Conservation (phyloP, 2,797 vertebrate genomes). For the Neosalanx taihuensis region DNA sequence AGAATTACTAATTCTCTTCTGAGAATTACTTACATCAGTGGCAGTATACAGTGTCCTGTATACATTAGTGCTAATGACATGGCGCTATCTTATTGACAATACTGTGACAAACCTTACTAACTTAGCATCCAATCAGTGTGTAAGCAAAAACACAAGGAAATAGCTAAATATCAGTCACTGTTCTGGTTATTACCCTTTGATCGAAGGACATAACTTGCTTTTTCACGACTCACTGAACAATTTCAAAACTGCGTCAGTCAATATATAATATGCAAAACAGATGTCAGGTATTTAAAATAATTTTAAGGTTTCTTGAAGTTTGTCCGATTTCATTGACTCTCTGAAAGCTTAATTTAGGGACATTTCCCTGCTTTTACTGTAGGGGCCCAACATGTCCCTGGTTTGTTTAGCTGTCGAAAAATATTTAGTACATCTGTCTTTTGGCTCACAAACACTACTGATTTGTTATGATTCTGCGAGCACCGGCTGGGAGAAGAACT, state of each 20-base stretch:
- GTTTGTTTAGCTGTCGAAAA: constrained; percentile 68
- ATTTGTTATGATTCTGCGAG: constrained; percentile 65
- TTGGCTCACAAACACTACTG: constrained; percentile 64
- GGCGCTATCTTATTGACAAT: constrained; percentile 8
- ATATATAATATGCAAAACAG: constrained; percentile 34
- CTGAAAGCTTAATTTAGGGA: constrained; percentile 40
- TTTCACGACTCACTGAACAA: constrained; percentile 25
- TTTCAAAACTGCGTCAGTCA: constrained; percentile 29
- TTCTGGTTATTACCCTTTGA: not conserved
- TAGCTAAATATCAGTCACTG: not conserved
- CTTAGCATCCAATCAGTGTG: not conserved
- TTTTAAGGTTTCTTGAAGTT: constrained; percentile 41
- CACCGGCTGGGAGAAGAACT: constrained; percentile 38
- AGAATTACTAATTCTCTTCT: not conserved
- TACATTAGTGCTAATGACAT: constrained; percentile 10
- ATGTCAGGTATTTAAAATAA: constrained; percentile 32
- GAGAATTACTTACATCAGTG: not conserved
- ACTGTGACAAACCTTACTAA: not conserved
- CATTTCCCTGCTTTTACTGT: constrained; percentile 39
- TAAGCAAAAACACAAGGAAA: not conserved
- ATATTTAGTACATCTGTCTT: constrained; percentile 69
- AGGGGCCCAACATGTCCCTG: constrained; percentile 29
- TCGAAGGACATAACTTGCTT: not conserved
- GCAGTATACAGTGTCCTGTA: constrained; percentile 13
- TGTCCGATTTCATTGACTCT: constrained; percentile 26